Conservation (phyloP, 2,888 invertebrate genomes). For the Trachelus troglodyta region DNA sequence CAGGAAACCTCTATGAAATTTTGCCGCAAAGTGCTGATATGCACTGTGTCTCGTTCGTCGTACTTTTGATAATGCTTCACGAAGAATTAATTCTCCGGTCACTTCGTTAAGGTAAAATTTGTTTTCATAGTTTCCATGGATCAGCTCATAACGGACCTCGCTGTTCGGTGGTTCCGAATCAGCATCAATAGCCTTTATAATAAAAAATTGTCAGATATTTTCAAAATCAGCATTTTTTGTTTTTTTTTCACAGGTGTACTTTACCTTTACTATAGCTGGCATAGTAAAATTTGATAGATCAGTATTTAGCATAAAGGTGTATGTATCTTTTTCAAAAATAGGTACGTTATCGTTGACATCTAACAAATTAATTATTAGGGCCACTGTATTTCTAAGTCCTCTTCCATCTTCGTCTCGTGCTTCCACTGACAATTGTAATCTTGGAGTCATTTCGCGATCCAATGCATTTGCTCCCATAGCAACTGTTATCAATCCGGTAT, state of each 20-base stretch:
- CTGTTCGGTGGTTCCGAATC: slow-evolving; percentile 89
- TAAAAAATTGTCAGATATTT: not conserved
- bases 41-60: slow-evolving; percentile 50
- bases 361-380: slow-evolving; percentile 79
- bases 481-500: slow-evolving; percentile 84
- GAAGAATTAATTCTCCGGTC: slow-evolving; percentile 79
- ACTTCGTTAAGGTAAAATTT: slow-evolving; percentile 81
- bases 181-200: slow-evolving; percentile 77
- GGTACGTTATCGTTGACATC: slow-evolving; percentile 90
- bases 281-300: slow-evolving; percentile 81
- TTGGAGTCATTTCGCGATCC: slow-evolving; percentile 85
- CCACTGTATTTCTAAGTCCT: slow-evolving; percentile 80
- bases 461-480: slow-evolving; percentile 78
- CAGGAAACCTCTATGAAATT: slow-evolving; percentile 33
- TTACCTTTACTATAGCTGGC: slow-evolving; percentile 78
- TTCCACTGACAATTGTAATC: slow-evolving; percentile 83
- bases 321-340: slow-evolving; percentile 80
- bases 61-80: slow-evolving; percentile 66
- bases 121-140: slow-evolving; percentile 80
- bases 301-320: slow-evolving; percentile 83
- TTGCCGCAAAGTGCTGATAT: slow-evolving; percentile 36
- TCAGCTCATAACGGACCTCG: slow-evolving; percentile 84
- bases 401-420: slow-evolving; percentile 88
- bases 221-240: not conserved
- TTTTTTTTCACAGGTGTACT: not conserved